Percentiles rank a stretch among this genome's conserved stretches.
Evolutionary conservation across 2,113 vertebrate species (phyloP).

Genomic region (Mixornis gularis): DNA sequence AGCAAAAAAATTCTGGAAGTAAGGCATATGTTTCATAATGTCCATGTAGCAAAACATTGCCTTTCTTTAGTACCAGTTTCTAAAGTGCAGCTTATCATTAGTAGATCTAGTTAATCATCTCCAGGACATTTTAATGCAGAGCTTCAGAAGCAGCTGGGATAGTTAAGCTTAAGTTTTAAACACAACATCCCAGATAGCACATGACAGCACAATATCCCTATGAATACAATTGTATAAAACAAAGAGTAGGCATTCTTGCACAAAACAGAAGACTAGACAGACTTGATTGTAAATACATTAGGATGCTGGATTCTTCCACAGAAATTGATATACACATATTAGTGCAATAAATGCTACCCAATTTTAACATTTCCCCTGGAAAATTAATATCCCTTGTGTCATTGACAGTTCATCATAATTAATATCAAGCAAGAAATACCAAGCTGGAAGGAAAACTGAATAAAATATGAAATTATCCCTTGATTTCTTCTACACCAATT

Average conservation of each 20-base stretch:
- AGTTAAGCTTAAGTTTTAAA: neutral
- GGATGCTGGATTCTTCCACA: neutral
- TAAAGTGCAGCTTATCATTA: neutral
- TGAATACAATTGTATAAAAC: neutral
- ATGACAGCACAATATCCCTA: neutral
- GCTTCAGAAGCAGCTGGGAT: neutral
- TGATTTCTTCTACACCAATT: neutral
- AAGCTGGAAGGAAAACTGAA: neutral
- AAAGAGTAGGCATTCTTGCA: neutral
- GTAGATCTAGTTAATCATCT: neutral
- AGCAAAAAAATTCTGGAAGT: neutral
- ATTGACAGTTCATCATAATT: neutral
- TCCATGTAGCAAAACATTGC: neutral
- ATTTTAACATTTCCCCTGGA: neutral
- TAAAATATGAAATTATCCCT: neutral
- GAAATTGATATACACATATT: neutral
- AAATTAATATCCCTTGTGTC: neutral
- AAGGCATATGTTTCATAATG: neutral
- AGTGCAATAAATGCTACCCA: neutral
- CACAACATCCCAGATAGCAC: neutral
- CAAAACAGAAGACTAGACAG: neutral
- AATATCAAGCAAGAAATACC: neutral
- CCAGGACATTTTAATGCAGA: neutral
- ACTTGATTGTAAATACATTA: neutral
- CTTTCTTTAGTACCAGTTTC: neutral